These are phyloP conservation scores for Saccostrea cuccullata DNA, from an alignment of 1,140 invertebrate species.

Conservation along the genomic window DNA sequence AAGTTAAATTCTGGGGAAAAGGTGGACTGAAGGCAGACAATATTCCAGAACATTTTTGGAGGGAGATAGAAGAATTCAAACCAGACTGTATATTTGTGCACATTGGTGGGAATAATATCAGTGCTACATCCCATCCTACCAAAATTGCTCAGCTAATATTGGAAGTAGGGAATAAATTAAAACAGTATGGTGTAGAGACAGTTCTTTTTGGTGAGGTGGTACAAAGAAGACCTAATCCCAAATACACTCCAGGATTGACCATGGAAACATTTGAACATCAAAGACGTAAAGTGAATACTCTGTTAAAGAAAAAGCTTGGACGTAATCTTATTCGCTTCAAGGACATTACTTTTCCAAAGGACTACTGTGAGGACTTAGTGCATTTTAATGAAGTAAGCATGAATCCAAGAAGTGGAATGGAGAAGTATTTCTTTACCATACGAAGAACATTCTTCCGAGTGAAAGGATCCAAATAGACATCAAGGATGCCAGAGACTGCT, in stretches of 20 bases:
- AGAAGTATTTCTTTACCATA: conserved; percentile 3
- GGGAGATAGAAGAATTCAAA: conserved; percentile 5
- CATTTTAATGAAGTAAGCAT: not conserved
- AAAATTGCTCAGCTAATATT: not conserved
- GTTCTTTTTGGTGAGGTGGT: not conserved
- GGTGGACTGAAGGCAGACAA: not conserved
- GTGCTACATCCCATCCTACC: not conserved
- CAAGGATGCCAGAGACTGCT: no score
- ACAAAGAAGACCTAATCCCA: not conserved
- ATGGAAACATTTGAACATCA: not conserved
- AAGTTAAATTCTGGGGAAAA: conserved; percentile 8
- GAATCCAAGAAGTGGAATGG: not conserved
- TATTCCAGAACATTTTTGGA: not conserved
- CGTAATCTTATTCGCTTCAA: not conserved
- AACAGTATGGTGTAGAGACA: conserved; percentile 2
- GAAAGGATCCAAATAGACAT: no score
- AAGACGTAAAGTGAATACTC: not conserved
- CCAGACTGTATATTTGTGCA: conserved; percentile 15
- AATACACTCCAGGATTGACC: conserved; percentile 2
- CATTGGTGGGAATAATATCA: conserved; percentile 3
- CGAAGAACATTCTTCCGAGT: no score
- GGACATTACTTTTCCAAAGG: conserved; percentile 12
- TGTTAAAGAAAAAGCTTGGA: not conserved
- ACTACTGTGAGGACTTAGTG: not conserved
- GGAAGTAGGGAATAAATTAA: not conserved